These are phyloP conservation scores for Sinopyrophorus schimmeli DNA, from an alignment of 2,888 invertebrate genomes.

Conservation along the genomic window DNA sequence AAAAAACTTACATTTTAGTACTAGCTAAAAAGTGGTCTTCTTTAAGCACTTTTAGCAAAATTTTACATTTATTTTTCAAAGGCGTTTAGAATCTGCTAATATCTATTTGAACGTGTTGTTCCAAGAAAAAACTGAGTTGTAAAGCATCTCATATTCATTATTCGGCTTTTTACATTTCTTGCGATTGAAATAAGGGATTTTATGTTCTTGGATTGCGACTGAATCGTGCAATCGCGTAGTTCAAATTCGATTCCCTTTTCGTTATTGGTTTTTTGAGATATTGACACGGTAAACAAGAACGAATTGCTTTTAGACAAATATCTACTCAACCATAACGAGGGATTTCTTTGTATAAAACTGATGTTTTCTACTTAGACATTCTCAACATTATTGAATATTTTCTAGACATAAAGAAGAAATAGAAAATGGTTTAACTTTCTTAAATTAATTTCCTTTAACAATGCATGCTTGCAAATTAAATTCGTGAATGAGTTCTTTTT, in stretches of 20 bases:
- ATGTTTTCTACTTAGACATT: conserved; percentile 11
- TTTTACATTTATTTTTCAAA: too few relatives aligned
- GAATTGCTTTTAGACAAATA: conserved; percentile 27
- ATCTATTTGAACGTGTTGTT: too few relatives aligned
- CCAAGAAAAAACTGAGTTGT: too few relatives aligned
- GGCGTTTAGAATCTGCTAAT: too few relatives aligned
- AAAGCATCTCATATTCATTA: too few relatives aligned
- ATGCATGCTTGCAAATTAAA: too few relatives aligned
- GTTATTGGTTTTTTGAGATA: conserved; percentile 29
- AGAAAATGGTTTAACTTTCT: too few relatives aligned
- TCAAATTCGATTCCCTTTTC: conserved; percentile 26
- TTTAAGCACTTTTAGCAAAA: too few relatives aligned
- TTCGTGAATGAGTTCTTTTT: too few relatives aligned
- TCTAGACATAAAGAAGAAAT: conserved; percentile 4
- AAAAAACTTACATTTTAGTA: too few relatives aligned
- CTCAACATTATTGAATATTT: conserved; percentile 13
- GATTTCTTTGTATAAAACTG: conserved; percentile 19
- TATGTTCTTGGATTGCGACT: conserved; percentile 12
- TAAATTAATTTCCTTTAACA: too few relatives aligned
- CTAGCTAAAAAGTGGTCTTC: too few relatives aligned
- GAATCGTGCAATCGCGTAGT: conserved; percentile 24
- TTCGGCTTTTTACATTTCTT: conserved; percentile 6
- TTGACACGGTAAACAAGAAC: conserved; percentile 27
- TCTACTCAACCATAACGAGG: conserved; percentile 26
- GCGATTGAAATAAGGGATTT: conserved; percentile 13